These are phyloP conservation scores for Tauraco erythrolophus DNA, from an alignment of 2,113 vertebrate species.

Conservation along the genomic window DNA sequence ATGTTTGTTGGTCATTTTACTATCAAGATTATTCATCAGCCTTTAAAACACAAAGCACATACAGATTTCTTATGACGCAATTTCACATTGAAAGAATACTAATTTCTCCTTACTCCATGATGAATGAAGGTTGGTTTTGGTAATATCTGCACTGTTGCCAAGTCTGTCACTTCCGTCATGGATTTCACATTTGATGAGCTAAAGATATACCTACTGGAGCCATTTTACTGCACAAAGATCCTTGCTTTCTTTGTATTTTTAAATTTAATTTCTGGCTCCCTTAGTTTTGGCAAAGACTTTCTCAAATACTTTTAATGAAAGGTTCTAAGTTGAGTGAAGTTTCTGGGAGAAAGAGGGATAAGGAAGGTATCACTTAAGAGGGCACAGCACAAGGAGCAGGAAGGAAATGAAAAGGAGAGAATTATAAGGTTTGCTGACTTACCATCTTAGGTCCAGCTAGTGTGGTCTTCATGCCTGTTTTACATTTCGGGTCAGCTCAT, in stretches of 20 bases:
- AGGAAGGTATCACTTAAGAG: background rate
- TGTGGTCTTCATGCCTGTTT: background rate
- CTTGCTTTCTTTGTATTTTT: background rate
- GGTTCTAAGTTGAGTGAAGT: background rate
- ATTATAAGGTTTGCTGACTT: background rate
- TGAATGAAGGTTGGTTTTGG: background rate
- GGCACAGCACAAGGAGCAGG: background rate
- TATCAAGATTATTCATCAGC: background rate
- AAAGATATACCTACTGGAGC: background rate
- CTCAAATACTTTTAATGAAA: background rate
- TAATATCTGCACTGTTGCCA: background rate
- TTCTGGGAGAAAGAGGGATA: background rate
- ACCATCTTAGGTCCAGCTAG: background rate
- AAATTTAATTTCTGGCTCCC: background rate
- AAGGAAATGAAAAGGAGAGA: background rate
- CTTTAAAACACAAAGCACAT: background rate
- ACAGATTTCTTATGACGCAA: background rate
- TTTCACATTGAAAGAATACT: background rate
- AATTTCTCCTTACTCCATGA: background rate
- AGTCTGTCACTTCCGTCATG: background rate
- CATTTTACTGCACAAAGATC: background rate
- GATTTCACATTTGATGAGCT: background rate
- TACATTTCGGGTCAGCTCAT: background rate
- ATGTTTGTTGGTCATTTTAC: background rate
- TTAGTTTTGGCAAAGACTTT: background rate